These are phyloP conservation scores for Equus quagga DNA, from an alignment of 2,113 vertebrate species.

Conservation along the genomic window DNA sequence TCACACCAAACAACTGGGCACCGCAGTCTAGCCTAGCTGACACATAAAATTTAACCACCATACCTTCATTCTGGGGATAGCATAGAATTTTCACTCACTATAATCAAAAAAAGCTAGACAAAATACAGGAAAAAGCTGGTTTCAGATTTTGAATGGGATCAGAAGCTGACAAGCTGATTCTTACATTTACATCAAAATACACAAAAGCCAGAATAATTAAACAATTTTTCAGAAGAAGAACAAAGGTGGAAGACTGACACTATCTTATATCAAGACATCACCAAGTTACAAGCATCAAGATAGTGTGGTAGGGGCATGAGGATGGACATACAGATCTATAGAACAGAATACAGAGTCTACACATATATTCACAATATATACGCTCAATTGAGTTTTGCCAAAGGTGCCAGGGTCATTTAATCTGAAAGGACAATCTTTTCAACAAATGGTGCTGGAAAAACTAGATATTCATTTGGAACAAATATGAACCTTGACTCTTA, in stretches of 20 bases:
- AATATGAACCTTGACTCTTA: neutral
- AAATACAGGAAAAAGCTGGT: neutral
- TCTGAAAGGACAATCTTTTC: neutral
- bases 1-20: neutral
- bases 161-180: neutral
- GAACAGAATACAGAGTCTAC: neutral
- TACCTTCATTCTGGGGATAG: neutral
- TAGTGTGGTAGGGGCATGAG: neutral
- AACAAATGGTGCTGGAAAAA: neutral
- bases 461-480: neutral
- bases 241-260: neutral
- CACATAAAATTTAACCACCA: neutral
- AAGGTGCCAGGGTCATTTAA: neutral
- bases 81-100: neutral
- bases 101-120: neutral
- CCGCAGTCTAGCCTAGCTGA: neutral
- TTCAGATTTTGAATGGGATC: neutral
- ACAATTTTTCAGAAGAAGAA: neutral
- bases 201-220: neutral
- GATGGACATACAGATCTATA: neutral
- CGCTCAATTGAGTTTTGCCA: neutral
- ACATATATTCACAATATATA: neutral
- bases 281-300: neutral
- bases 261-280: neutral
- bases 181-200: constrained; percentile 29